Percentiles rank a stretch among this genome's conserved stretches.
Conservation (phyloP, 2,888 invertebrate genomes). For the Gymnoscelis rufifasciata region DNA sequence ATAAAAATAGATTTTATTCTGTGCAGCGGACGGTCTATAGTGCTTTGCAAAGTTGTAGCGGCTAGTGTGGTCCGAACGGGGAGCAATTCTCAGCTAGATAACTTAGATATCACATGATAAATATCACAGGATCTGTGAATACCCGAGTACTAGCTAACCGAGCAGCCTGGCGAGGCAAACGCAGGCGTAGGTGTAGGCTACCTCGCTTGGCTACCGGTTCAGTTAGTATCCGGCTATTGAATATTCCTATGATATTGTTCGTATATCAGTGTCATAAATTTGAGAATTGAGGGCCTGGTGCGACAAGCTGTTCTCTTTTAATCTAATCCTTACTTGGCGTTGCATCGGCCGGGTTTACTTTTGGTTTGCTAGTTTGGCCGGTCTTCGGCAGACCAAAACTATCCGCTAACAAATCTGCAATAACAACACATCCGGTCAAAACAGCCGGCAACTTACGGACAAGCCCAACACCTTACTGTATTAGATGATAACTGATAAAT, state of each 20-base stretch:
- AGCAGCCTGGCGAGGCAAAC: too few relatives aligned
- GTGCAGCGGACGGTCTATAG: conserved; percentile 14
- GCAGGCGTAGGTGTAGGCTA: too few relatives aligned
- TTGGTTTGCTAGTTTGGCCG: conserved; percentile 56
- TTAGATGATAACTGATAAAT: not conserved
- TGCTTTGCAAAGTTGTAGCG: conserved; percentile 42
- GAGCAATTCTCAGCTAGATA: too few relatives aligned
- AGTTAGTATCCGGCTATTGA: too few relatives aligned
- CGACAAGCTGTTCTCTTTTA: not conserved
- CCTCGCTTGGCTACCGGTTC: too few relatives aligned
- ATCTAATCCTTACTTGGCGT: conserved; percentile 56
- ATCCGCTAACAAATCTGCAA: conserved; percentile 70
- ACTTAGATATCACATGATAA: too few relatives aligned
- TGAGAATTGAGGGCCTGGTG: too few relatives aligned
- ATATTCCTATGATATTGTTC: too few relatives aligned
- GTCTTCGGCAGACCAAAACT: conserved; percentile 67
- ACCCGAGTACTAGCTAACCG: too few relatives aligned
- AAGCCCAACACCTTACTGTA: conserved; percentile 4
- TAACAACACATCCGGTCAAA: conserved; percentile 45
- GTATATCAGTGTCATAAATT: too few relatives aligned
- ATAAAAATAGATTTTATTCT: conserved; percentile 3
- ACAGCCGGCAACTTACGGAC: conserved; percentile 24
- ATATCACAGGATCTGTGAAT: too few relatives aligned
- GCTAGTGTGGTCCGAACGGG: conserved; percentile 42
- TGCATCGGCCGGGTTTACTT: conserved; percentile 48